Percentiles rank a stretch among this genome's conserved stretches.
Evolutionary conservation across 2,888 invertebrate genomes (phyloP).

Genomic region (Heliconius cydno): DNA sequence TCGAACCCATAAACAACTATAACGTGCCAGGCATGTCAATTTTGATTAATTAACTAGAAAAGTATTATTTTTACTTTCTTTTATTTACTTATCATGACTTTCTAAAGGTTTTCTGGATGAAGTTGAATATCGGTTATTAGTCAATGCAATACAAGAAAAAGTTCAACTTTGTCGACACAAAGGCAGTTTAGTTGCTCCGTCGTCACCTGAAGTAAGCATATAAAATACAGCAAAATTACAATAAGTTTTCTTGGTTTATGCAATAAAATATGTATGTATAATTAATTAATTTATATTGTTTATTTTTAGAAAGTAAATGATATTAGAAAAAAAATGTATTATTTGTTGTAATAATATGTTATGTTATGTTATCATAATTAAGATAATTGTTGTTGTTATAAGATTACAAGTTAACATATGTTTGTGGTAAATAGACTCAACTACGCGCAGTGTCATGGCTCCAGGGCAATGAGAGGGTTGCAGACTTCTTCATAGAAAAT

Average conservation of each 20-base stretch:
- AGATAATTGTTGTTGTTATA: too few species aligned
- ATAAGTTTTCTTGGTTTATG: too few species aligned
- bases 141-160: slow-evolving; percentile 80
- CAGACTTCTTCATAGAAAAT: slow-evolving; percentile 73
- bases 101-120: slow-evolving; percentile 82
- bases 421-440: slow-evolving; percentile 63
- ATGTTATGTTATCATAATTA: background rate
- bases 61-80: background rate
- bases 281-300: too few species aligned
- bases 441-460: slow-evolving; percentile 75
- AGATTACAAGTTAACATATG: background rate
- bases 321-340: too few species aligned
- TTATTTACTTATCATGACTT: background rate
- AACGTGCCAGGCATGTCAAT: background rate
- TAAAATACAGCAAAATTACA: too few species aligned
- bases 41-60: background rate
- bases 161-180: slow-evolving; percentile 78
- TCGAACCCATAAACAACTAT: background rate
- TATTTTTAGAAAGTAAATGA: too few species aligned
- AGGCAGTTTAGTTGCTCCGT: slow-evolving; percentile 76
- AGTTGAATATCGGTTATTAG: slow-evolving; percentile 79
- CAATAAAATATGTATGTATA: too few species aligned
- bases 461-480: slow-evolving; percentile 73
- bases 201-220: slow-evolving; percentile 72
- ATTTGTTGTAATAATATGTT: background rate